Conservation (phyloP, 2,888 invertebrate genomes). For the Hyppa rectilinea region DNA sequence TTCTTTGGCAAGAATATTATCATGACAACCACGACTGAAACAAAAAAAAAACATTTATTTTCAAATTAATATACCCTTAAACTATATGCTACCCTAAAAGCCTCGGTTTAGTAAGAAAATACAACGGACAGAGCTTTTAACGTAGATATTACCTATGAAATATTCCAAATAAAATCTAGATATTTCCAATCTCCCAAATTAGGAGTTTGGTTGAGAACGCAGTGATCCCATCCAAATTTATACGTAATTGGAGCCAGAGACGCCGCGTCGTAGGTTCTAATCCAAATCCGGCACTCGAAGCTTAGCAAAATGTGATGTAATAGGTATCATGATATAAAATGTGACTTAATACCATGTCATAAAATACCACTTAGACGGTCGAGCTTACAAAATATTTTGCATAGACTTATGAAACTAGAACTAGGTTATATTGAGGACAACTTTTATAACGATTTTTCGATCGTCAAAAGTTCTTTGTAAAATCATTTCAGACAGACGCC, state of each 20-base stretch:
- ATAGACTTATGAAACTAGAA: conserved; percentile 7
- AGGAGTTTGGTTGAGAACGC: conserved; percentile 15
- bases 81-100: too few relatives aligned
- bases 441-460: too few relatives aligned
- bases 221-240: conserved; percentile 39
- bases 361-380: conserved; percentile 35
- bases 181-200: conserved; percentile 31
- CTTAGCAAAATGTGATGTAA: conserved; percentile 38
- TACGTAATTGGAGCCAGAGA: conserved; percentile 37
- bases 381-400: conserved; percentile 38
- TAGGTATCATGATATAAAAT: conserved; percentile 43
- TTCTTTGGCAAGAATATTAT: conserved; percentile 65
- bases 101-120: not conserved
- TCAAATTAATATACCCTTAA: too few relatives aligned
- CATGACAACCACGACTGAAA: conserved; percentile 62
- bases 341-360: conserved; percentile 29
- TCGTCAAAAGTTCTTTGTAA: too few relatives aligned
- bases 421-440: conserved; percentile 6
- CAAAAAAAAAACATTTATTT: conserved; percentile 15
- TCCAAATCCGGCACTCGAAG: conserved; percentile 36
- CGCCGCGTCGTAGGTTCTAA: conserved; percentile 10
- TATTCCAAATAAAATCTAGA: conserved; percentile 10
- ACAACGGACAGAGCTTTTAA: not conserved
- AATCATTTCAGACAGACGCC: too few relatives aligned
- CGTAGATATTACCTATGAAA: not conserved